These are phyloP conservation scores for Psittacula cyanocephala DNA, from an alignment of 2,113 vertebrate species.

Conservation along the genomic window DNA sequence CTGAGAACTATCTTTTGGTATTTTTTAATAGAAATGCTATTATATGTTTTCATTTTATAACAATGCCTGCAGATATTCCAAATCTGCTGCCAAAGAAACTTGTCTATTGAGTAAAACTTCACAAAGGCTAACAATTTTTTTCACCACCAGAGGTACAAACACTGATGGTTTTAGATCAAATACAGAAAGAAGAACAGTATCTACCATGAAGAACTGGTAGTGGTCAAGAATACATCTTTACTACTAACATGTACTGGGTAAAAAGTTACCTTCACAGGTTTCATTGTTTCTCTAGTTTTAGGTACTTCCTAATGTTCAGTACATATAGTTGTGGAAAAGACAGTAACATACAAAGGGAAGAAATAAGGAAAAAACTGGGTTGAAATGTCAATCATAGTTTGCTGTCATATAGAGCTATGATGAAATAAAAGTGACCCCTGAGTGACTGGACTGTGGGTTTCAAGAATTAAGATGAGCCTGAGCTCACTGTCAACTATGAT, in stretches of 20 bases:
- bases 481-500: background rate
- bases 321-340: background rate
- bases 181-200: background rate
- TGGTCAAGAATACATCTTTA: background rate
- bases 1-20: accelerated
- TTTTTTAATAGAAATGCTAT: background rate
- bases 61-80: background rate
- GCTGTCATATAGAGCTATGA: background rate
- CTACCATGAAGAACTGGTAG: background rate
- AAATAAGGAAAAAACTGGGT: background rate
- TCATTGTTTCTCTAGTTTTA: background rate
- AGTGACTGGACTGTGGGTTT: background rate
- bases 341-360: background rate
- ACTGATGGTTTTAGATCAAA: background rate
- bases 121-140: background rate
- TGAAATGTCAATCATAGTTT: background rate
- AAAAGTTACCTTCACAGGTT: background rate
- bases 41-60: conserved; percentile 6
- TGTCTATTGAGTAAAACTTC: background rate
- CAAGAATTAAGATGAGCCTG: background rate
- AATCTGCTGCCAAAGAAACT: background rate
- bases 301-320: background rate
- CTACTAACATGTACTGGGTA: background rate
- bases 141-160: background rate
- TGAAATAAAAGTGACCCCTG: conserved; percentile 15